A percentile compares a stretch with the other conserved stretches of the same genome.
These are phyloP conservation scores for Istiophorus platypterus DNA, from an alignment of 2,113 vertebrate genomes.

Conservation along the genomic window DNA sequence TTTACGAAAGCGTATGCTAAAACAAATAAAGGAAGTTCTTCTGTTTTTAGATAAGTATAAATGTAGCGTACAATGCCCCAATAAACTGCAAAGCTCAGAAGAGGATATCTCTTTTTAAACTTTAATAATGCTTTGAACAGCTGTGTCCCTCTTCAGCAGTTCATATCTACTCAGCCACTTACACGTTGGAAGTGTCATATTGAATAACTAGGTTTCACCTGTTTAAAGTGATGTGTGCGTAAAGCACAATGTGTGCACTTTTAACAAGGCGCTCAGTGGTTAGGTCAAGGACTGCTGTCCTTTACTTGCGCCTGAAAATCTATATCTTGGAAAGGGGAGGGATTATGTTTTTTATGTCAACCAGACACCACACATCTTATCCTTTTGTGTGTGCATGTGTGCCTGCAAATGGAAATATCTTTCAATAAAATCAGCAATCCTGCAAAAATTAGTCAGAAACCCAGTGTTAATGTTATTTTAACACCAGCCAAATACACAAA, in stretches of 20 bases:
- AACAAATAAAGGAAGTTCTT: neutral
- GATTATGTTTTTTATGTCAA: conserved; percentile 79
- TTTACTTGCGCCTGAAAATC: conserved; percentile 76
- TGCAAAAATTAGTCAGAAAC: neutral
- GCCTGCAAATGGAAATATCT: conserved; percentile 9
- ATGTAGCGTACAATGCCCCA: neutral
- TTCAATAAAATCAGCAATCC: neutral
- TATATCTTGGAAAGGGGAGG: conserved; percentile 69
- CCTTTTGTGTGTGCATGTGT: conserved; percentile 44
- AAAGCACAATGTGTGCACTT: conserved; percentile 59
- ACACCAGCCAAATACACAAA: neutral
- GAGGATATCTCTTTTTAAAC: conserved; percentile 52
- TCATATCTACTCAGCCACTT: conserved; percentile 51
- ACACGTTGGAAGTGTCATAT: conserved; percentile 49
- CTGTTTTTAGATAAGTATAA: neutral
- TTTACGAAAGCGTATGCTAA: neutral
- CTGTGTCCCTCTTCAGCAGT: conserved; percentile 58
- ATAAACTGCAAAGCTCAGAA: conserved; percentile 4
- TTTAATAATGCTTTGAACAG: conserved; percentile 51
- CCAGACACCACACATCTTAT: conserved; percentile 62
- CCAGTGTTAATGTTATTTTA: neutral
- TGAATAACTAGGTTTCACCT: conserved; percentile 58
- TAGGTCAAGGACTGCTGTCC: conserved; percentile 75
- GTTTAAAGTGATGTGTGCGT: conserved; percentile 53
- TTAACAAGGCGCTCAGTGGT: conserved; percentile 71